Percentiles rank a stretch among this genome's conserved stretches.
Evolutionary conservation across 1,140 invertebrate species (phyloP).

Genomic region (Meteorus sp.): DNA sequence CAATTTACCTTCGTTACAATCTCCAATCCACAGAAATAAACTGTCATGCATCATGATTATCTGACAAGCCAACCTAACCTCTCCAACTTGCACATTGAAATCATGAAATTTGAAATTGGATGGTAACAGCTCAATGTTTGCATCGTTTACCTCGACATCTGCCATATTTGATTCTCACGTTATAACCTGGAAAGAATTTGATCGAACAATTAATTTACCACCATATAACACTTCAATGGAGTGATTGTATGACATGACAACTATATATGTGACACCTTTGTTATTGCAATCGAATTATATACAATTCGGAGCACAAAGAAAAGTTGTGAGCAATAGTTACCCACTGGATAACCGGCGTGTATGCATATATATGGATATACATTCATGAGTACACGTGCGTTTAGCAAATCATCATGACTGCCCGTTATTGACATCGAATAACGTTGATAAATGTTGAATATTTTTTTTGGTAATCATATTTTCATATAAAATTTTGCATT

Average conservation of each 20-base stretch:
- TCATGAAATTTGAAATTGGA: slow-evolving; percentile 48
- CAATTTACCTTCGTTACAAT: slow-evolving; percentile 39
- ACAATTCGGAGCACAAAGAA: too few species aligned
- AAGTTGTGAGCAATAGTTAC: too few species aligned
- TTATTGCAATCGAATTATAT: too few species aligned
- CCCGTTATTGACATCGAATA: neutral
- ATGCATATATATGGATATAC: neutral
- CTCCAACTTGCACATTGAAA: slow-evolving; percentile 40
- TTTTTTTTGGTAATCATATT: too few species aligned
- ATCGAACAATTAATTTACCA: neutral
- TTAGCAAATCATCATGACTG: slow-evolving; percentile 6
- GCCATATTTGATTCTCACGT: neutral
- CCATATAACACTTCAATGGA: too few species aligned
- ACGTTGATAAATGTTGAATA: too few species aligned
- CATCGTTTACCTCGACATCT: neutral
- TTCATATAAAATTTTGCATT: too few species aligned
- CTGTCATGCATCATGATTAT: slow-evolving; percentile 52
- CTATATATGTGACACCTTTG: too few species aligned
- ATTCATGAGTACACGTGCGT: neutral
- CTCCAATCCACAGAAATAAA: slow-evolving; percentile 52
- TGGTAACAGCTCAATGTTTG: slow-evolving; percentile 28
- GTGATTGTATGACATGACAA: too few species aligned
- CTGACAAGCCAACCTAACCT: slow-evolving; percentile 45
- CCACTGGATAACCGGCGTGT: neutral
- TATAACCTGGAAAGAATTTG: neutral